Base-by-base conservation (phyloP, 2,888 invertebrate species). In the Encarsia formosa region DNA sequence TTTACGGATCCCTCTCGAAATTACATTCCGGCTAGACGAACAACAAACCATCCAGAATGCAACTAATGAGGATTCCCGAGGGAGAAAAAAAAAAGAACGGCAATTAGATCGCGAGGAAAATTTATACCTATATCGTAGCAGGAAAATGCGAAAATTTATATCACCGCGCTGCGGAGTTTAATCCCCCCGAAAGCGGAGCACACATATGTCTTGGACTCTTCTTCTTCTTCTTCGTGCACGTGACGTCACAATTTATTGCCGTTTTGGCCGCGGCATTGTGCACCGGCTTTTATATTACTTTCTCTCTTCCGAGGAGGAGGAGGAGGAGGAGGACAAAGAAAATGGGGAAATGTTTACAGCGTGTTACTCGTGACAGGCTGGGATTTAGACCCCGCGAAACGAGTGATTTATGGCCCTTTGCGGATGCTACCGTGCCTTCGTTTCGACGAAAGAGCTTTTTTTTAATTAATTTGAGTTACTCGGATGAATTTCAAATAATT, bases 1-100 rank as follows among this genome's bases (percentile, higher is more conserved):
- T n/a, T n/a, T n/a, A n/a, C n/a, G n/a, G n/a, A 65, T 63, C 63
- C 60, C 61, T 66, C 66, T 63, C 67, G 63, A 71, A 71, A 73
- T 73, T 73, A 69, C 70, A 73, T 73, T 73, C 72, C 71, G 60
- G 57, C 54, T 54, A 34, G 37, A 37, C 26, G 26, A 26, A 11
- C 5, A 26, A 11, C 8, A 5, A 13, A 8, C 20, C 48, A 13
- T 42, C 49, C 59, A 61, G 63, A 66, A 66, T 66, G 62, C 62
- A 60, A 61, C 63, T 64, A 63, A 63, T 59, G 62, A 65, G 64
- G 61, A 63, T 63, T 62, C 41, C 31, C 49, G 34, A 39, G 37
- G 31, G 18, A 19, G 29, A 22, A 8, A 38, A 5, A 35, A 20
- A n/a, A 23, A 18, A 24, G 35, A 24, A 24, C 16, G 20, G 54